Evolutionary conservation across 2,797 vertebrate species (phyloP).

Genomic region (Darevskia mixta): DNA sequence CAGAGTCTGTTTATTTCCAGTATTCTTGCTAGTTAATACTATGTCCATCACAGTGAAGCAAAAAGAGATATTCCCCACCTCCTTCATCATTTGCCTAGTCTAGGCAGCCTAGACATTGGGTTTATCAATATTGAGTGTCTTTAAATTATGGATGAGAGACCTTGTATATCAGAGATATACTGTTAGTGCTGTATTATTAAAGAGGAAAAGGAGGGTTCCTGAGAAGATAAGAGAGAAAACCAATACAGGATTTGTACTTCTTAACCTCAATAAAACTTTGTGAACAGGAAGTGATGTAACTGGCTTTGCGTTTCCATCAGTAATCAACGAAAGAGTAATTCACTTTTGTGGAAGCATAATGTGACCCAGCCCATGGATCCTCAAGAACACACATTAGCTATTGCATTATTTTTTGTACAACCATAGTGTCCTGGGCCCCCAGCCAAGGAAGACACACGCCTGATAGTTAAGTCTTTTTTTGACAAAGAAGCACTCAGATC

Average conservation of each 20-base stretch:
- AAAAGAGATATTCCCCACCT: not conserved
- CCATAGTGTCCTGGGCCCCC: not conserved
- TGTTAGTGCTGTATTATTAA: constrained; percentile 5
- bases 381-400: not conserved
- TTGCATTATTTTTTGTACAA: not conserved
- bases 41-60: not conserved
- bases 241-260: not conserved
- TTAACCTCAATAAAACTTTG: not conserved
- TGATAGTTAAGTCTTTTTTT: too few species aligned
- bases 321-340: not conserved
- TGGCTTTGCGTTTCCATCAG: not conserved
- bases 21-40: not conserved
- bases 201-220: not conserved
- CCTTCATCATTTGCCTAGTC: not conserved
- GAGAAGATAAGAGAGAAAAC: not conserved
- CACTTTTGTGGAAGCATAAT: not conserved
- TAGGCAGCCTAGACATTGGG: not conserved
- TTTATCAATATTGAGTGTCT: constrained; percentile 36
- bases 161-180: not conserved
- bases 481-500: too few species aligned
- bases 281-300: not conserved
- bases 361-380: not conserved
- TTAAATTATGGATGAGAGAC: constrained; percentile 28
- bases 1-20: not conserved
- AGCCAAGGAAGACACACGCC: too few species aligned